These are phyloP conservation scores for Scaptomyza cyrtandrae DNA, from an alignment of 2,888 invertebrate species.

Conservation along the genomic window DNA sequence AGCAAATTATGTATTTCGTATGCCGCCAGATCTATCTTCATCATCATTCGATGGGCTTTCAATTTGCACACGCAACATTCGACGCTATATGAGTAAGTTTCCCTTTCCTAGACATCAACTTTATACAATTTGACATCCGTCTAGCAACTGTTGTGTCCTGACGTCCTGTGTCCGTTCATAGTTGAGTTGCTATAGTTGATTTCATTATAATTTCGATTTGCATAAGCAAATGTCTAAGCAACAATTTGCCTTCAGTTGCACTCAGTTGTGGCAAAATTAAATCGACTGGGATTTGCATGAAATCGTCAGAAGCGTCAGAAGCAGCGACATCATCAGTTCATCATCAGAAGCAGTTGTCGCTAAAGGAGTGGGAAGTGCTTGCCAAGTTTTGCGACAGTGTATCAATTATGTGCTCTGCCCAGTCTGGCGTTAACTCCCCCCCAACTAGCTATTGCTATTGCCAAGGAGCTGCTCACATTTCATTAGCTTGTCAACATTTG, in stretches of 20 bases:
- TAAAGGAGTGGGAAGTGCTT: conserved; percentile 18
- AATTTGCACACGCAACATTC: conserved; percentile 24
- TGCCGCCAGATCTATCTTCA: conserved; percentile 13
- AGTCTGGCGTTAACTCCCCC: not conserved
- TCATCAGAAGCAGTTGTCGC: conserved; percentile 18
- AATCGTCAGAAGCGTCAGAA: conserved; percentile 43
- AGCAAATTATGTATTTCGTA: conserved; percentile 38
- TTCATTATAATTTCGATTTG: conserved; percentile 81
- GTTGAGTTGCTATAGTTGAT: conserved; percentile 67
- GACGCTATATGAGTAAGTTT: not conserved
- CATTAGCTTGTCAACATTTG: conserved; percentile 81
- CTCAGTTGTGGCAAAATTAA: conserved; percentile 32
- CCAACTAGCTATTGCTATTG: conserved; percentile 26
- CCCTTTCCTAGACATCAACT: not conserved
- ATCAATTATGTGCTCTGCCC: conserved; percentile 66
- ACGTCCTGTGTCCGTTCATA: conserved; percentile 8
- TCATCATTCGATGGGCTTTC: conserved; percentile 34
- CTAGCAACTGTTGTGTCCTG: conserved; percentile 14
- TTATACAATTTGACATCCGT: conserved; percentile 9
- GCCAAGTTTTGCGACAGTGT: conserved; percentile 56
- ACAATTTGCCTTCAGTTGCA: conserved; percentile 42
- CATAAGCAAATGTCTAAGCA: conserved; percentile 77
- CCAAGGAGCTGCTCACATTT: conserved; percentile 71
- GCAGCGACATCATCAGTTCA: conserved; percentile 38
- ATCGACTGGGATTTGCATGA: conserved; percentile 62